phyloP scores from a whole-genome alignment of 2,797 vertebrate species.

The Tiaroga cobitis region DNA sequence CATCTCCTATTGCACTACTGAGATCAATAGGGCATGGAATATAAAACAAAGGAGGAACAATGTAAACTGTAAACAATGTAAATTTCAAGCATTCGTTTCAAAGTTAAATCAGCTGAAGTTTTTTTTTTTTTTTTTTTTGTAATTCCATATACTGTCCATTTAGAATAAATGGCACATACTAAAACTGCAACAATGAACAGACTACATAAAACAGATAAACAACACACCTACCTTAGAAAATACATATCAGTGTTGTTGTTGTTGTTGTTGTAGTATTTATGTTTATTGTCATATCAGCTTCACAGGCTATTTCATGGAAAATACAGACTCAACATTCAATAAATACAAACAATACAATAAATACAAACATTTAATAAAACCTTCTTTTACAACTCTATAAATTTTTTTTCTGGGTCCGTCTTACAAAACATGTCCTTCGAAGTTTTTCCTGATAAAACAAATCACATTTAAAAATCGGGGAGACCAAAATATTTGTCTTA shows the following conservation, averaged over 20 bases:
- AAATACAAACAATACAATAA: background rate
- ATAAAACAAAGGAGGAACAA: background rate
- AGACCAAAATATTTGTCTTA: background rate
- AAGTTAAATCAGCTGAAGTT: background rate
- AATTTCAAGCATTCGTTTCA: background rate
- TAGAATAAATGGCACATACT: background rate
- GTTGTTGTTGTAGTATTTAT: background rate
- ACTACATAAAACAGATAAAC: background rate
- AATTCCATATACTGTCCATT: background rate
- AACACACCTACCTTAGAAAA: background rate
- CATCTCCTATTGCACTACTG: background rate
- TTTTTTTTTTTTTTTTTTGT: background rate
- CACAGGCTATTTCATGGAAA: background rate
- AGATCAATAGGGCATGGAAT: constrained; percentile 6
- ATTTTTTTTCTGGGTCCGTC: background rate
- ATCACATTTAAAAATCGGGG: background rate
- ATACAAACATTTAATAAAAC: background rate
- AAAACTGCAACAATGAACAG: background rate
- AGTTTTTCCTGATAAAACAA: background rate
- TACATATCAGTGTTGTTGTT: background rate
- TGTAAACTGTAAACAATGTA: background rate
- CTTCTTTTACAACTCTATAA: background rate
- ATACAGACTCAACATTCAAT: background rate
- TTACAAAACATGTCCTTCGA: background rate
- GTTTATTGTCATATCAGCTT: background rate